These are phyloP conservation scores for Lasius fuliginosus DNA, from an alignment of 2,888 invertebrate species.

Conservation along the genomic window DNA sequence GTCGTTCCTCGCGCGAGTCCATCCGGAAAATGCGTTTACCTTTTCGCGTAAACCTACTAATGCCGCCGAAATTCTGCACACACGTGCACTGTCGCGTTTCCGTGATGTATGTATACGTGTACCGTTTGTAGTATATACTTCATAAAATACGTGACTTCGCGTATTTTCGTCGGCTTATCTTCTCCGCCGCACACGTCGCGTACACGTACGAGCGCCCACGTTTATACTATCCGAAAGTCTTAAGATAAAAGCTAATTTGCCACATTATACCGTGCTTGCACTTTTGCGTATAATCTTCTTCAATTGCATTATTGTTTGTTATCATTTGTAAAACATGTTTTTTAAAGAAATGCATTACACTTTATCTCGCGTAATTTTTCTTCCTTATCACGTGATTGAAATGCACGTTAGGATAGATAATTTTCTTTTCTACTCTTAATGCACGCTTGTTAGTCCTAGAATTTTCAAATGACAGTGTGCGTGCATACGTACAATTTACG, in stretches of 20 bases:
- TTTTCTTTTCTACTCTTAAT: neutral
- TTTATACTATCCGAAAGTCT: conserved; percentile 33
- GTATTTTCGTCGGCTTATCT: conserved; percentile 82
- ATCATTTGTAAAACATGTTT: neutral
- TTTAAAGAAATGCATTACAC: neutral
- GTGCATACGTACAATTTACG: conserved; percentile 13
- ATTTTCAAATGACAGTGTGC: neutral
- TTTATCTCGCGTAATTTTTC: neutral
- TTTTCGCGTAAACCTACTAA: conserved; percentile 62
- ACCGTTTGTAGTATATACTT: conserved; percentile 73
- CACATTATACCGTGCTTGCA: neutral
- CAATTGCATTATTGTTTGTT: conserved; percentile 6
- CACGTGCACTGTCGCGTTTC: conserved; percentile 15
- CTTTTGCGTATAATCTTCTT: neutral
- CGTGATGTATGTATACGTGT: neutral
- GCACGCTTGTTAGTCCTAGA: neutral
- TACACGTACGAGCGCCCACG: conserved; percentile 22
- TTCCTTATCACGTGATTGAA: neutral
- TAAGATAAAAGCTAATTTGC: conserved; percentile 50
- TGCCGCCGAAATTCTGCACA: conserved; percentile 60
- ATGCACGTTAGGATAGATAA: neutral
- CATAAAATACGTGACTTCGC: conserved; percentile 84
- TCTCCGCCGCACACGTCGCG: conserved; percentile 76
- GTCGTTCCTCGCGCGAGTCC: conserved; percentile 57
- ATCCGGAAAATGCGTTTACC: conserved; percentile 68